Base-by-base conservation (phyloP, 1,140 invertebrate species). In the Drosophila serrata region DNA sequence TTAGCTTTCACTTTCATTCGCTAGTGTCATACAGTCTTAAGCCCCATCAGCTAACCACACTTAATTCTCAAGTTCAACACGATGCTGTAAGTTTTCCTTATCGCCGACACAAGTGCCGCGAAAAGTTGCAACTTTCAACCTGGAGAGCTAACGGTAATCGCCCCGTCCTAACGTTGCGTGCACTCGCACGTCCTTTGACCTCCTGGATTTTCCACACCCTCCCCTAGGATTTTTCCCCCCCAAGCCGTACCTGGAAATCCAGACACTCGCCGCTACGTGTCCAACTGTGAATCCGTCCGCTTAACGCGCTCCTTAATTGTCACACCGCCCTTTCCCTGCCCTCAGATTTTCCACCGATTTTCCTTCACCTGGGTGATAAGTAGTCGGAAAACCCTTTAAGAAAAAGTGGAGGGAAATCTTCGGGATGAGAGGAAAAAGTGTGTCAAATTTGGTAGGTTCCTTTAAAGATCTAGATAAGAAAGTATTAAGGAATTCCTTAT, bases 1-100 rank as follows among this genome's bases (percentile, higher is more conserved):
- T 56, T 6, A 31, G 46, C 35, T 60, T 60, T 63, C 42, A 48
- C 24, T 48, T 49, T 48, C 5, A 9, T n/a, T 49, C 9, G 2
- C 0, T 5, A 15, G 60, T 68, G 35, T n/a, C 35, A 40, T 37
- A 24, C 19, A 22, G 9, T 1, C 61, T 12, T 35, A 33, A 35
- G n/a, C 3, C 37, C 12, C 62, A 67, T 31, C 61, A 37, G 35
- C 69, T 39, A 67, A 57, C 70, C 60, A 53, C 59, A 69, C 76
- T 84, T 73, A 84, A 88, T 78, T 86, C 85, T 70, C 81, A 88
- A 88, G 84, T 88, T 88, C 84, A 88, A 87, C 82, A 88, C 56
- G 48, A 48, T 62, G 40, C 48, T 72, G 72, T 55, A 82, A 88
- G 79, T 87, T 85, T 85, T 85, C 61, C 78, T 85, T 85, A 87